These are phyloP conservation scores for Unio delphinus DNA, from an alignment of 2,888 invertebrate species.

Conservation along the genomic window DNA sequence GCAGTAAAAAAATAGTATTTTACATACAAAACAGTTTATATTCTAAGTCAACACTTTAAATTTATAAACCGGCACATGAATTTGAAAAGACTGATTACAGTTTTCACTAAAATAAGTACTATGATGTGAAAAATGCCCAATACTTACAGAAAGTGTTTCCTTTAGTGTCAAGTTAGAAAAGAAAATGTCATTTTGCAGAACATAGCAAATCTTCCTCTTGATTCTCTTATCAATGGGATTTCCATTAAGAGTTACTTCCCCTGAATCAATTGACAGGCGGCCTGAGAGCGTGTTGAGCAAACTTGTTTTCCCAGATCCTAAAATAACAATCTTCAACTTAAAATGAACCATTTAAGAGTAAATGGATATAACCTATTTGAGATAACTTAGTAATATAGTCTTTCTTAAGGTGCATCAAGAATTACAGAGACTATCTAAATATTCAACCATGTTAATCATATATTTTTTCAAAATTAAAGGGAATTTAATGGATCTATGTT, in stretches of 20 bases:
- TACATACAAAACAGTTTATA: too few relatives aligned
- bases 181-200: constrained; percentile 86
- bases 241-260: constrained; percentile 79
- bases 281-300: constrained; percentile 83
- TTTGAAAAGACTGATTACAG: too few relatives aligned
- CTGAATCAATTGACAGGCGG: constrained; percentile 77
- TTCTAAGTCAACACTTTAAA: too few relatives aligned
- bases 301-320: constrained; percentile 83
- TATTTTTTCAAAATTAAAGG: too few relatives aligned
- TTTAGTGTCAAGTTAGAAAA: constrained; percentile 84
- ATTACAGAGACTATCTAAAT: too few relatives aligned
- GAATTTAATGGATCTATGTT: too few relatives aligned
- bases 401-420: background rate
- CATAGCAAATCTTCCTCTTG: constrained; percentile 84
- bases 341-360: background rate
- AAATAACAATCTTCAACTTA: background rate
- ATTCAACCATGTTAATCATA: too few relatives aligned
- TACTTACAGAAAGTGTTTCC: constrained; percentile 80
- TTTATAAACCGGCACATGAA: too few relatives aligned
- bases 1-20: too few relatives aligned
- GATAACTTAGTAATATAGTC: background rate
- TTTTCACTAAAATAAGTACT: background rate
- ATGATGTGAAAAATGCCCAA: background rate
- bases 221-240: constrained; percentile 80
- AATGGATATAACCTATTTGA: background rate